A percentile compares a stretch with the other conserved stretches of the same genome.
Evolutionary conservation across 2,888 invertebrate genomes (phyloP).

Genomic region (Eupithecia tripunctaria): DNA sequence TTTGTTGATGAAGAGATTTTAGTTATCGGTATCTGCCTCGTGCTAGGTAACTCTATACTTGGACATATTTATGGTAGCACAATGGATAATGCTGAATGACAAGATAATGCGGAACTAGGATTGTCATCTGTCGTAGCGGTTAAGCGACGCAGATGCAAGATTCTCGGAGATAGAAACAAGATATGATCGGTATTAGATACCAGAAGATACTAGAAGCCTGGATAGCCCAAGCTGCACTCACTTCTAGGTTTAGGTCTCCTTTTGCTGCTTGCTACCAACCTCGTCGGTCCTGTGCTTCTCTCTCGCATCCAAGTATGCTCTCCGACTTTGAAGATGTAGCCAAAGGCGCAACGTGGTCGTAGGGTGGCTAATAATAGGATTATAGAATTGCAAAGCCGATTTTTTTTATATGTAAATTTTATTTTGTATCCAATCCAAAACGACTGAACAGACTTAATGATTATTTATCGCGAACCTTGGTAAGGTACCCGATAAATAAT

Average conservation of each 20-base stretch:
- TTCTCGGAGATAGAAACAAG: constrained; percentile 3
- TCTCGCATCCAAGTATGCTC: neutral
- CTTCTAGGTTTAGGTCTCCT: neutral
- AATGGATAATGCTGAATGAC: constrained; percentile 70
- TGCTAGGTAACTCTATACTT: constrained; percentile 72
- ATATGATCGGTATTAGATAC: neutral
- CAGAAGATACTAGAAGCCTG: neutral
- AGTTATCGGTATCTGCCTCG: constrained; percentile 73
- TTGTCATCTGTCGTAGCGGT: constrained; percentile 49
- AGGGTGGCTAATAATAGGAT: no score
- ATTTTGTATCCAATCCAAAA: no score
- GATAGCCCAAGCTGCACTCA: neutral
- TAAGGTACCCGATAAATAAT: no score
- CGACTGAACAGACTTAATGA: no score
- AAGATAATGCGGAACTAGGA: constrained; percentile 54
- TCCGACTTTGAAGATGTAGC: neutral
- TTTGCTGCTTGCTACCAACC: neutral
- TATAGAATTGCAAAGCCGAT: no score
- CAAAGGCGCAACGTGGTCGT: neutral
- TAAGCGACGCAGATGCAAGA: constrained; percentile 18
- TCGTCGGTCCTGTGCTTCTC: neutral
- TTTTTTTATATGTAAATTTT: no score
- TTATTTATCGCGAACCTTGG: no score
- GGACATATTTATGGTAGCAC: constrained; percentile 74
- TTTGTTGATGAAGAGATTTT: constrained; percentile 79